phyloP scores from a whole-genome alignment of 1,140 invertebrate species.

The Maniola jurtina region DNA sequence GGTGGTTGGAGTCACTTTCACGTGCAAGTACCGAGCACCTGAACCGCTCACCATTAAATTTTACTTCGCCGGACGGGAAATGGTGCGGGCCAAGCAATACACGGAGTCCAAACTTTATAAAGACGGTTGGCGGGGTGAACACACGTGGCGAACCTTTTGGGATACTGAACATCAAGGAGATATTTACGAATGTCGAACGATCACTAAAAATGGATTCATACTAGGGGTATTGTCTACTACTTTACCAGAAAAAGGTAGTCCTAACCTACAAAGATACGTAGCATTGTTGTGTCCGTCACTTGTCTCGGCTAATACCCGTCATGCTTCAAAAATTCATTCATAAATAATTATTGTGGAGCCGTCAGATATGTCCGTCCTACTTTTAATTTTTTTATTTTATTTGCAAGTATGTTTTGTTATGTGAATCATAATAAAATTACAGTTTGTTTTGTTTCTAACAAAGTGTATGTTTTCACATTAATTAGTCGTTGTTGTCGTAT shows the following conservation, averaged over 20 bases:
- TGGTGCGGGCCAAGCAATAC: constrained; percentile 46
- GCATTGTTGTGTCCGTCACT: constrained; percentile 19
- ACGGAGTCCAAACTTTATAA: constrained; percentile 46
- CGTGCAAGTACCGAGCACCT: constrained; percentile 63
- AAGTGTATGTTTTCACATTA: neutral
- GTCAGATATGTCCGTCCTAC: neutral
- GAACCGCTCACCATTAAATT: constrained; percentile 63
- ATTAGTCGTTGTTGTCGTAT: no score
- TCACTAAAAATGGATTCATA: constrained; percentile 54
- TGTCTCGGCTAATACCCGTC: constrained; percentile 24
- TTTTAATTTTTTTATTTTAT: neutral
- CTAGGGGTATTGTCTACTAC: constrained; percentile 60
- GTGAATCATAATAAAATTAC: neutral
- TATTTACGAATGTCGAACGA: constrained; percentile 59
- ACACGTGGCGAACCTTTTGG: constrained; percentile 54
- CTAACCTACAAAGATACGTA: constrained; percentile 15
- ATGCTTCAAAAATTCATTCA: constrained; percentile 30
- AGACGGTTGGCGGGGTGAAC: constrained; percentile 58
- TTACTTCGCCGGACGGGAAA: constrained; percentile 48
- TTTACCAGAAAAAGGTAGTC: constrained; percentile 63
- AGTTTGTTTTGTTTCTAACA: neutral
- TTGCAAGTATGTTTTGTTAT: neutral
- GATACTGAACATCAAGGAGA: constrained; percentile 46
- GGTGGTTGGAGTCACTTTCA: constrained; percentile 48
- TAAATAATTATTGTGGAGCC: constrained; percentile 1